Evolutionary conservation across 1,140 invertebrate genomes (phyloP).

Genomic region (Camponotus pennsylvanicus): DNA sequence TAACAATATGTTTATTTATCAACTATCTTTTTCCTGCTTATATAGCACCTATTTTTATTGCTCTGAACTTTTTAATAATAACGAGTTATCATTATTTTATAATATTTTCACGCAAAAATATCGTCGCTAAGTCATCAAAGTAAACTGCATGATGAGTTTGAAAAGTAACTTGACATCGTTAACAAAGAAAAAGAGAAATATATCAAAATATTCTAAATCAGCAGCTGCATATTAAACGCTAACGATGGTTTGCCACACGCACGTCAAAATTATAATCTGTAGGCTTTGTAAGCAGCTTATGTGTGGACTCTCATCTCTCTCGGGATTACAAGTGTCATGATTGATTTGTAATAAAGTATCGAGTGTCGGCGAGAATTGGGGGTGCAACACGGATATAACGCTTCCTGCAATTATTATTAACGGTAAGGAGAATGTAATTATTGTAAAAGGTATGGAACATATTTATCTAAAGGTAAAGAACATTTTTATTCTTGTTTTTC

Average conservation of each 20-base stretch:
- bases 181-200: neutral
- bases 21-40: neutral
- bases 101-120: neutral
- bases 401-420: neutral
- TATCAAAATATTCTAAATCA: conserved; percentile 8
- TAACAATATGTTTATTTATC: no score
- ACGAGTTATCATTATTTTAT: neutral
- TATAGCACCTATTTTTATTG: no score
- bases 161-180: conserved; percentile 10
- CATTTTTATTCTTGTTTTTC: neutral
- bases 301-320: conserved; percentile 54
- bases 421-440: neutral
- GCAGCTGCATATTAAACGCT: conserved; percentile 67
- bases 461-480: neutral
- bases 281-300: conserved; percentile 72
- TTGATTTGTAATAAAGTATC: conserved; percentile 24
- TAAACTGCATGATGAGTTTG: neutral
- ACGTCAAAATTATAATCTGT: conserved; percentile 80
- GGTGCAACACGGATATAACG: neutral
- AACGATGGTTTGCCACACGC: conserved; percentile 68
- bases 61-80: no score
- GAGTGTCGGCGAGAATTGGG: neutral
- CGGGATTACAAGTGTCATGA: conserved; percentile 74
- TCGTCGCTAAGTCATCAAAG: neutral
- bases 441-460: neutral